Evolutionary conservation across 2,113 vertebrate genomes (phyloP), one percentile per base, ranked within the genome.

Genomic region (Grus americana): DNA sequence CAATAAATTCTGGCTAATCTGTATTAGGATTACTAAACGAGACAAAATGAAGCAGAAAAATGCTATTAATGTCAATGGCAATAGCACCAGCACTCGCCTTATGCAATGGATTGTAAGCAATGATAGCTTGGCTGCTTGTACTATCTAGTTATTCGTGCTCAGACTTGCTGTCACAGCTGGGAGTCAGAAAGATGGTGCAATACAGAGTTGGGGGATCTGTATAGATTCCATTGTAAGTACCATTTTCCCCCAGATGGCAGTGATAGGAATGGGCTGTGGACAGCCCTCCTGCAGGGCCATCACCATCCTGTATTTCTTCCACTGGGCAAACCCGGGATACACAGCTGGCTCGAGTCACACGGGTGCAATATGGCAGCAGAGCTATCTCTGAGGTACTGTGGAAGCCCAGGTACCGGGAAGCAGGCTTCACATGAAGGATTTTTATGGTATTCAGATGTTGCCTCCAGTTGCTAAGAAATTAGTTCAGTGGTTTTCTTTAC

Each of bases 11-110:
- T 88, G 59, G 24, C 38, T 93, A 78, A 92, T 92, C 44, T 93
- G 46, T 84, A 50, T 74, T 79, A 74, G 40, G 47, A 58, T 91
- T 91, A 79, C 58, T 90, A 78, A 92, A 68, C 42, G 57, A 83
- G 70, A 89, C 50, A 92, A 95, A 92, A 88, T 46, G 73, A 88
- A 86, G 47, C 71, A 81, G 79, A 74, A 87, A 93, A 83, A 36
- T 76, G 46, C 42, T 78, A 27, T 49, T 95, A 94, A 84, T 44
- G 32, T 30, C 66, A 87, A 10, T 22, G 32, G 40, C 44, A 86
- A 44, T 27, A 71, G 52, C 18, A 83, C 12, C 11, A 79, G 16
- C 21, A 10, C n/a, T 94, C 86, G 34, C 55, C 23, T 62, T 70
- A n/a, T 42, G 66, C 30, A 42, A 47, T 11, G 12, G 84, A 32